Conservation (phyloP, 2,888 invertebrate species). For the Congeria kusceri region DNA sequence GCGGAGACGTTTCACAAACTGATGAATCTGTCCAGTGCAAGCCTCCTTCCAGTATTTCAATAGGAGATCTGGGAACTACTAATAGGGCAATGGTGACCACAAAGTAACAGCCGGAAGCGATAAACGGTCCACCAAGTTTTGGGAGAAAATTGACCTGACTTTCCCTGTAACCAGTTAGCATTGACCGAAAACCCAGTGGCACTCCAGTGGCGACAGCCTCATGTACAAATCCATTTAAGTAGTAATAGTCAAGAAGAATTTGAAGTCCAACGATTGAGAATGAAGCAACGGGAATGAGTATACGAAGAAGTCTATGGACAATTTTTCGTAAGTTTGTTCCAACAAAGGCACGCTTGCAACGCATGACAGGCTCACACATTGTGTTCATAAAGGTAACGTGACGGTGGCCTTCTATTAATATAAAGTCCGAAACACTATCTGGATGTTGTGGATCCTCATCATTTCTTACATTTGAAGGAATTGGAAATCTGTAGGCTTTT, state of each 20-base stretch:
- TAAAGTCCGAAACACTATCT: conserved; percentile 7
- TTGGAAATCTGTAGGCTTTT: too few relatives aligned
- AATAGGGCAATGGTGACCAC: conserved; percentile 32
- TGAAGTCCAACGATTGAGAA: conserved; percentile 53
- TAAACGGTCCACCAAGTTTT: conserved; percentile 57
- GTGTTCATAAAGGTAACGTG: conserved; percentile 27
- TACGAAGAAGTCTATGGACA: conserved; percentile 36
- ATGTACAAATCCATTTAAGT: conserved; percentile 40
- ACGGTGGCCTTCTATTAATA: conserved; percentile 16
- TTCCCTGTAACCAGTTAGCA: conserved; percentile 55
- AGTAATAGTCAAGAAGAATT: conserved; percentile 44
- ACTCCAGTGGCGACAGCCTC: conserved; percentile 54
- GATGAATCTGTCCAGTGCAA: not conserved
- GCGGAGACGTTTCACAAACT: conserved; percentile 8
- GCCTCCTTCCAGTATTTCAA: conserved; percentile 22
- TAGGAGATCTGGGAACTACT: conserved; percentile 45
- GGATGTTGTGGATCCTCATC: too few relatives aligned
- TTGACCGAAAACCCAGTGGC: conserved; percentile 62
- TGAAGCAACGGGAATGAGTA: conserved; percentile 42
- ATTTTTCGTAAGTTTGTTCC: not conserved
- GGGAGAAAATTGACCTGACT: conserved; percentile 56
- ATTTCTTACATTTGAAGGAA: too few relatives aligned
- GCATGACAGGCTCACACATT: not conserved
- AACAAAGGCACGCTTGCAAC: not conserved
- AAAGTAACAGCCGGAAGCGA: conserved; percentile 46